phyloP scores from a whole-genome alignment of 1,140 invertebrate genomes.

The Drosophila varians region DNA sequence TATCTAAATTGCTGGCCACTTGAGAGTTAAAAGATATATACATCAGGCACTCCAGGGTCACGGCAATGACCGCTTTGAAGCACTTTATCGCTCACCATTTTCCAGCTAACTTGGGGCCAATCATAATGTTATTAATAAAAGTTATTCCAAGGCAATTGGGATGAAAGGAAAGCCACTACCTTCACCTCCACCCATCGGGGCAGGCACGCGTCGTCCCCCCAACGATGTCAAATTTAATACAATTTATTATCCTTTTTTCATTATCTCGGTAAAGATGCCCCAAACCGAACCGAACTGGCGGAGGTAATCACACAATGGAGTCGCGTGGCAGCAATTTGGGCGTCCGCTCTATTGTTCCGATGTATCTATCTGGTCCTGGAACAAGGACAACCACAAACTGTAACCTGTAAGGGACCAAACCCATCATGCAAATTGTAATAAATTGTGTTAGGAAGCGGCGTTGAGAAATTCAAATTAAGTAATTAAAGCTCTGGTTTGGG shows the following conservation, averaged over 20 bases:
- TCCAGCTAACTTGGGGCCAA: constrained; percentile 29
- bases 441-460: constrained; percentile 66
- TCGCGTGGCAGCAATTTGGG: constrained; percentile 82
- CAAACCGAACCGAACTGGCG: constrained; percentile 31
- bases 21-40: neutral
- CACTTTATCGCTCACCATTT: neutral
- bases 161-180: constrained; percentile 65
- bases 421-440: constrained; percentile 65
- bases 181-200: neutral
- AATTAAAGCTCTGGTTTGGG: constrained; percentile 56
- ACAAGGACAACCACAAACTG: constrained; percentile 62
- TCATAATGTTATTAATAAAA: constrained; percentile 81
- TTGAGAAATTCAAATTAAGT: constrained; percentile 78
- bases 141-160: constrained; percentile 68
- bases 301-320: constrained; percentile 63
- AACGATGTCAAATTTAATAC: constrained; percentile 80
- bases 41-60: constrained; percentile 6
- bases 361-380: constrained; percentile 19
- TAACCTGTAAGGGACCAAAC: constrained; percentile 18
- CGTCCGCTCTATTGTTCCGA: constrained; percentile 61
- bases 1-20: constrained; percentile 20
- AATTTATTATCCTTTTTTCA: constrained; percentile 83
- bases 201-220: constrained; percentile 42
- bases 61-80: constrained; percentile 24
- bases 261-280: constrained; percentile 64